phyloP scores from a whole-genome alignment of 2,113 vertebrate genomes.

The Ceyx melanurus region DNA sequence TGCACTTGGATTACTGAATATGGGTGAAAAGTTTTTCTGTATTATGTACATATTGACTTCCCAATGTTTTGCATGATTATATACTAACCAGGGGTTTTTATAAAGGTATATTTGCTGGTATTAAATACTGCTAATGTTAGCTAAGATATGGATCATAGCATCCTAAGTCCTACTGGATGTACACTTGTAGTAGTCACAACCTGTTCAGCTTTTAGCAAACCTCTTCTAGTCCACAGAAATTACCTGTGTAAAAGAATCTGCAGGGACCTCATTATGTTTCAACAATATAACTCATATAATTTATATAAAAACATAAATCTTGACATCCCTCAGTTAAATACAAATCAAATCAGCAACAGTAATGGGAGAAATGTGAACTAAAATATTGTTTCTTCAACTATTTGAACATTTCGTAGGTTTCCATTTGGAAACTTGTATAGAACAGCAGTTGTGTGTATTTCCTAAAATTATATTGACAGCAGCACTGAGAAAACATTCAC shows the following conservation, averaged over 20 bases:
- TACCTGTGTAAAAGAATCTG: background rate
- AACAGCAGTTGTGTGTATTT: background rate
- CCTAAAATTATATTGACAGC: background rate
- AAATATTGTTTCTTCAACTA: background rate
- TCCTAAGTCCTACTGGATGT: background rate
- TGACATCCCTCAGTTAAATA: background rate
- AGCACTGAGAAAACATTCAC: conserved; percentile 26
- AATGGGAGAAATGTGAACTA: background rate
- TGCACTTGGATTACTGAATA: background rate
- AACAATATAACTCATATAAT: background rate
- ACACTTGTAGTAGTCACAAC: background rate
- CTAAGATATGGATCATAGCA: background rate
- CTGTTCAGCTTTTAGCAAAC: background rate
- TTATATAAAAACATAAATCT: background rate
- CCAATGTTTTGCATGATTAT: background rate
- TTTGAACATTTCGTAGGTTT: background rate
- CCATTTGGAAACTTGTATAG: background rate
- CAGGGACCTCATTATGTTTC: background rate
- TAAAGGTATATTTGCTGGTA: background rate
- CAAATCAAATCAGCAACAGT: background rate
- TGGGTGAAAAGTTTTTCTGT: background rate
- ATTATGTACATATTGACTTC: background rate
- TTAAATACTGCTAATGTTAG: background rate
- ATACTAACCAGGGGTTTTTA: background rate
- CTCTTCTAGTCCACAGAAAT: background rate